These are phyloP conservation scores for Rissa tridactyla DNA, from an alignment of 2,113 vertebrate species.

Conservation along the genomic window DNA sequence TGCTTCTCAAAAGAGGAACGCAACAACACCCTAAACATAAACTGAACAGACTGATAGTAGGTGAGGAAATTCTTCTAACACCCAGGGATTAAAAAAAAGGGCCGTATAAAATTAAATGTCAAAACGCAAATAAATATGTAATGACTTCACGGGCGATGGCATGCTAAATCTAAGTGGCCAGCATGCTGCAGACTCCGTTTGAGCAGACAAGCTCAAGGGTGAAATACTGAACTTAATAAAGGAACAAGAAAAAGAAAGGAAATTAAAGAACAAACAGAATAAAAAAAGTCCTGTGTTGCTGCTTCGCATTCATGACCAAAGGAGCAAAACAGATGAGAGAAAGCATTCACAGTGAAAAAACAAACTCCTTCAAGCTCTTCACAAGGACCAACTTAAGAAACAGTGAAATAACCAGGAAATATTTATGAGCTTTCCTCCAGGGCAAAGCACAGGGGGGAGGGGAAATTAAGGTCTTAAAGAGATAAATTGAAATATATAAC, in stretches of 20 bases:
- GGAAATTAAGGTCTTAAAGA: constrained; percentile 12
- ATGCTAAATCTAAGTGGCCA: neutral
- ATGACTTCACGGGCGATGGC: neutral
- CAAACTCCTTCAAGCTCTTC: constrained; percentile 3
- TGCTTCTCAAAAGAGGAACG: neutral
- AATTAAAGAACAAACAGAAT: neutral
- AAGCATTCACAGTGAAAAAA: neutral
- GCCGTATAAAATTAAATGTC: neutral
- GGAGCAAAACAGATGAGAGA: neutral
- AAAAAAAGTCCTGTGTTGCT: neutral
- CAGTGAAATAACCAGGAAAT: constrained; percentile 2
- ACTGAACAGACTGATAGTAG: neutral
- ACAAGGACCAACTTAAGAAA: neutral
- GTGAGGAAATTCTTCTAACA: neutral
- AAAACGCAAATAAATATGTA: neutral
- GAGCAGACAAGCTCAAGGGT: neutral
- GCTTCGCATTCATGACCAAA: neutral
- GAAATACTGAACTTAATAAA: neutral
- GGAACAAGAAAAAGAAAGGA: neutral
- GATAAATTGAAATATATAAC: constrained; percentile 2
- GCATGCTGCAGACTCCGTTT: neutral
- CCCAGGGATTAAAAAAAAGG: neutral
- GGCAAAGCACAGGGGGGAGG: neutral
- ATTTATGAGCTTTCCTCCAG: constrained; percentile 22
- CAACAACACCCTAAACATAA: neutral